Evolutionary conservation across 2,797 vertebrate genomes (phyloP), one percentile per base, ranked within the genome.

Genomic region (Eulemur rubriventer): DNA sequence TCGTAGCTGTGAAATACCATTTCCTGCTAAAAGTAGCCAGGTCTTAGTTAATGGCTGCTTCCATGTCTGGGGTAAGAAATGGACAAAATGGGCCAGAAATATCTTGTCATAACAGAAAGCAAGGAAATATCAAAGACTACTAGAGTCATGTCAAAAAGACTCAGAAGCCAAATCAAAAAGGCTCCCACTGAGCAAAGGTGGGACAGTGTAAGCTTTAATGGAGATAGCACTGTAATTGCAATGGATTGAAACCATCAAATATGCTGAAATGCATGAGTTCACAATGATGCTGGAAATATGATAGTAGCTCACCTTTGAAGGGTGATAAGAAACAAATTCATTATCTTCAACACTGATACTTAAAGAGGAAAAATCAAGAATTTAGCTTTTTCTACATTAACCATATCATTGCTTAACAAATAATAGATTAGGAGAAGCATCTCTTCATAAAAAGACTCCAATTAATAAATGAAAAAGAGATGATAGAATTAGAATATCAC

Each of bases 381-480:
- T 38, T 30, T 83, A 55, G 20, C 22, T 41, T 52, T 92, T 83
- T 69, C 90, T 46, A 38, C n/a, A 72, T 48, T 57, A 72, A 67
- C 46, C 72, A 3, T 79, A 46, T 38, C 41, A 16, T 26, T 72
- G 28, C 22, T 38, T 73, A 94, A 50, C 14, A 83, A 72, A 41
- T 55, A 86, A 35, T 26, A 41, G 9, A 61, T 79, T 55, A 59
- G 48, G 59, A 26, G 57, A 59, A 61, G n/a, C 17, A 61, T 55
- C 69, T 96, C 81, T 85, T 92, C 57, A 52, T 14, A 85, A 50
- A 80, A 90, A 86, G 26, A 90, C 38, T 70, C 35, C 52, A 78
- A 57, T 13, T 76, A 55, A 81, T 26, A 67, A 55, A 18, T 26
- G 4, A 72, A 65, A 87, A 72, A 81, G 33, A 93, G 13, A 43